Evolutionary conservation across 2,113 vertebrate species (phyloP).

Genomic region (Pomatostomus ruficeps): DNA sequence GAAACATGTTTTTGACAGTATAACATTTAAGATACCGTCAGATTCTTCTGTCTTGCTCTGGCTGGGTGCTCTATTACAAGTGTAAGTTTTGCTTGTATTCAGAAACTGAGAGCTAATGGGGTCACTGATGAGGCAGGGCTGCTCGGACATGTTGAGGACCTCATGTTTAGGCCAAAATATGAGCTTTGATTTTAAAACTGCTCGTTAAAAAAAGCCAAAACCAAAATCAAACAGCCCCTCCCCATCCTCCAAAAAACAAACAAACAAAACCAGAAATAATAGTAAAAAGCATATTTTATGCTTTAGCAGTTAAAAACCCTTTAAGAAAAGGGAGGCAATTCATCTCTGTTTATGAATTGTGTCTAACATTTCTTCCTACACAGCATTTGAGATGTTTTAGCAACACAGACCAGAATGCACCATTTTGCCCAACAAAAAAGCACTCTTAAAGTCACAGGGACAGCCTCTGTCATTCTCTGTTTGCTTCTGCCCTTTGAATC

Average conservation of each 20-base stretch:
- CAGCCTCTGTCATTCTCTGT: background rate
- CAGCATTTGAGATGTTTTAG: background rate
- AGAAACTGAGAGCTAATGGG: background rate
- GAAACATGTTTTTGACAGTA: background rate
- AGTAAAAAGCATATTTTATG: background rate
- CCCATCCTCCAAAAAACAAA: background rate
- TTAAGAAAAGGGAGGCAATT: background rate
- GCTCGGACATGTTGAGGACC: background rate
- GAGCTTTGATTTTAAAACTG: background rate
- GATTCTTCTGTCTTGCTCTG: background rate
- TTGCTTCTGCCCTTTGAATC: background rate
- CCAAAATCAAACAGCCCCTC: rapidly evolving
- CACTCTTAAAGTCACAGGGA: background rate
- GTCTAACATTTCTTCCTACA: background rate
- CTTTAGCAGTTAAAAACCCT: background rate
- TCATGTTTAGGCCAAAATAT: background rate
- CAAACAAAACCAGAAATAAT: background rate
- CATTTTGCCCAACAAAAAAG: background rate
- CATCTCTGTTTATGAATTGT: background rate
- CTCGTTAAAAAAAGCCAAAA: background rate
- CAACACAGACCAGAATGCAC: background rate
- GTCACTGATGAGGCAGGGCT: background rate
- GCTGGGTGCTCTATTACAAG: background rate
- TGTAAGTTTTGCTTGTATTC: background rate
- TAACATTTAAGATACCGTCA: background rate